phyloP scores from a whole-genome alignment of 2,113 vertebrate species.

The Colius striatus region DNA sequence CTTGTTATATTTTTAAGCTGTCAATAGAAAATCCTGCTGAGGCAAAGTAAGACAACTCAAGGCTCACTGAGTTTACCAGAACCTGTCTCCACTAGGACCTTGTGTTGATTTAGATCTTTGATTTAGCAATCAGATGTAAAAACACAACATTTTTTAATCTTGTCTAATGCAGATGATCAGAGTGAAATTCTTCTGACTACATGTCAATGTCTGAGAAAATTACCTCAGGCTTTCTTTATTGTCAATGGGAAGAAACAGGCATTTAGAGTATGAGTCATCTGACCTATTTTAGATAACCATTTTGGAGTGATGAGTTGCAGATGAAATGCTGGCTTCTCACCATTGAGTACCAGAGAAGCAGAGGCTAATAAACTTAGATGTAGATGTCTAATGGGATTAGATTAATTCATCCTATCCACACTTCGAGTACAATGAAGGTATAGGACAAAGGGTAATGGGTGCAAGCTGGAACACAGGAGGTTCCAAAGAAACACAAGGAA shows the following conservation, averaged over 20 bases:
- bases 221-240: slow-evolving; percentile 15
- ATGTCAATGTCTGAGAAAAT: slow-evolving; percentile 22
- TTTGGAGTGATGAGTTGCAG: slow-evolving; percentile 49
- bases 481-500: too few relatives aligned
- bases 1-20: not conserved
- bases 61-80: not conserved
- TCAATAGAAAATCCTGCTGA: not conserved
- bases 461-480: too few relatives aligned
- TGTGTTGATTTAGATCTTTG: not conserved
- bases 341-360: not conserved
- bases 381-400: not conserved
- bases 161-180: not conserved
- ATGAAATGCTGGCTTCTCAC: slow-evolving; percentile 3
- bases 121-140: slow-evolving; percentile 6
- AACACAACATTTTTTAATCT: not conserved
- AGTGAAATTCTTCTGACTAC: not conserved
- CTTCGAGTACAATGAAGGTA: not conserved
- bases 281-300: slow-evolving; percentile 36
- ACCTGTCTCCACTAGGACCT: not conserved
- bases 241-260: slow-evolving; percentile 10
- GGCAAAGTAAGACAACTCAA: not conserved
- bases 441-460: too few relatives aligned
- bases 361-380: not conserved
- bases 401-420: not conserved
- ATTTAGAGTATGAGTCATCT: slow-evolving; percentile 35